Percentiles rank a stretch among this genome's conserved stretches.
These are phyloP conservation scores for Rhodinocichla rosea DNA, from an alignment of 2,113 vertebrate species.

Conservation along the genomic window DNA sequence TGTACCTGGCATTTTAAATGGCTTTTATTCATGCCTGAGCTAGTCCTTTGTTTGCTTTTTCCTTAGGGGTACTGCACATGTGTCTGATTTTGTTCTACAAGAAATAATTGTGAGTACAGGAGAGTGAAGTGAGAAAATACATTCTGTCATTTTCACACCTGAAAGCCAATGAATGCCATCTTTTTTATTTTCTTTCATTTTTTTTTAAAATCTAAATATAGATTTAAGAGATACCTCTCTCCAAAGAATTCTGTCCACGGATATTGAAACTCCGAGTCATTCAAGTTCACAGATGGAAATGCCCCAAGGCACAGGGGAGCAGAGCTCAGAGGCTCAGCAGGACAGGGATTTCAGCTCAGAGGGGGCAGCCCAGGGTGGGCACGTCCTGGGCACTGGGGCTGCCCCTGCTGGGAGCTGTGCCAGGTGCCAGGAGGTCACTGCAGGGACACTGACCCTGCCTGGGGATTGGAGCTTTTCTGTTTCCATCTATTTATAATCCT, in stretches of 20 bases:
- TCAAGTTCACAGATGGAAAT: neutral
- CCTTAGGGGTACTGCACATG: neutral
- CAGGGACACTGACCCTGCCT: neutral
- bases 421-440: neutral
- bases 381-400: neutral
- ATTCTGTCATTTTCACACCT: neutral
- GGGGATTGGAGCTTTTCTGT: fast-evolving
- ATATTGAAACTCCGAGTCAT: neutral
- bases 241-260: neutral
- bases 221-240: neutral
- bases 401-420: neutral
- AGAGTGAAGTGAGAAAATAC: neutral
- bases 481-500: fast-evolving
- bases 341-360: neutral
- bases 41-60: neutral
- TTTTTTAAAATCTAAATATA: neutral
- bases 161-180: neutral
- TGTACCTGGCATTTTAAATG: neutral
- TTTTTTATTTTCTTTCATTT: neutral
- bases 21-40: slow-evolving; percentile 2
- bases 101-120: neutral
- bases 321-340: neutral
- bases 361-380: neutral
- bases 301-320: neutral
- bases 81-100: neutral